These are phyloP conservation scores for Emmelina monodactyla DNA, from an alignment of 2,888 invertebrate species.

Conservation along the genomic window DNA sequence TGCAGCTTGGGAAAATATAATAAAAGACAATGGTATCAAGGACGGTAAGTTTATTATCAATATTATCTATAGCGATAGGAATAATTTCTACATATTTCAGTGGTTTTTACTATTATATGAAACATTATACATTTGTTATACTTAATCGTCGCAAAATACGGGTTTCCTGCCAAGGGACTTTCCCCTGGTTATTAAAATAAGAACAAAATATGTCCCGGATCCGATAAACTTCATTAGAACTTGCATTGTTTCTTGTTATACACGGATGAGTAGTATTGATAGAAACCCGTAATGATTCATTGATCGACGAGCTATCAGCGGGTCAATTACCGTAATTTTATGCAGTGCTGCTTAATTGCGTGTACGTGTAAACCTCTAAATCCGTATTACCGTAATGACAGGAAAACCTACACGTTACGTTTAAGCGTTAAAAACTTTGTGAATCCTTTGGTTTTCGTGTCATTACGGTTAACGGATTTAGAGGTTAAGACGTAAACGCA, in stretches of 20 bases:
- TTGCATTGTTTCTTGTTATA: conserved; percentile 3
- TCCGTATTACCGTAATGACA: no score
- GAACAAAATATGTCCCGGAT: conserved; percentile 8
- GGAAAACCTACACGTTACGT: no score
- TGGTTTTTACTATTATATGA: conserved; percentile 7
- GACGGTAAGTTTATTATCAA: conserved; percentile 6
- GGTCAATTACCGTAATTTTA: no score
- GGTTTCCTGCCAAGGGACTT: conserved; percentile 7
- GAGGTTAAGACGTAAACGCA: no score
- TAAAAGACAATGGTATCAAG: conserved; percentile 3
- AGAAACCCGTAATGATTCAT: not conserved
- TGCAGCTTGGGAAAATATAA: conserved; percentile 5
- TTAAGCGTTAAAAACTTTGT: no score
- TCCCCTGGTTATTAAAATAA: conserved; percentile 9
- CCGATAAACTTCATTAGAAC: conserved; percentile 4
- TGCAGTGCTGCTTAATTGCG: no score
- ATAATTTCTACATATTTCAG: conserved; percentile 8
- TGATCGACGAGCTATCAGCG: not conserved
- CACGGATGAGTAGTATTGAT: conserved; percentile 1
- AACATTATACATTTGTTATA: conserved; percentile 7
- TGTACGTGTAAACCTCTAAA: no score
- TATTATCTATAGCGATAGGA: conserved; percentile 8
- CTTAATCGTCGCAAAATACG: conserved; percentile 8
- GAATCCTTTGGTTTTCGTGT: no score
- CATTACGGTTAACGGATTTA: no score